Base-by-base conservation (phyloP, 2,888 invertebrate species). In the Drosophila neonasuta region DNA sequence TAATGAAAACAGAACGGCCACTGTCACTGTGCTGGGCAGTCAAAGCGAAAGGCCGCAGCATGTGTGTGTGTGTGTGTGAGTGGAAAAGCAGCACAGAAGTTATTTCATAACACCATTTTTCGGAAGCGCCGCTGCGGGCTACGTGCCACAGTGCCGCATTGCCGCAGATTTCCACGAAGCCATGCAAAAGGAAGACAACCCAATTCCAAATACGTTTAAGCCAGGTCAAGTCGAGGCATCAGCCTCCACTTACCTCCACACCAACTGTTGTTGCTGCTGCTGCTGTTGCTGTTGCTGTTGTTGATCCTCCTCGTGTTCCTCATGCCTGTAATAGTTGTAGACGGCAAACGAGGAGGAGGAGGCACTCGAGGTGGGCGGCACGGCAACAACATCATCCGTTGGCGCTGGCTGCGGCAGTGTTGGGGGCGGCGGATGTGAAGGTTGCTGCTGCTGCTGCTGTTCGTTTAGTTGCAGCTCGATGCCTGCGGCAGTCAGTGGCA, bases 301-400 rank as follows among this genome's bases (percentile, higher is more conserved):
- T 1, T 39, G 13, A 9, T 24, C 15, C 34, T 17, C 39, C 13
- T 44, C 45, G 5, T 46, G 54, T 17, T 32, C 68, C 17, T 32
- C 68, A 94, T 91, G 90, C 94, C 80, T 95, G 90, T 95, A 95
- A 90, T 95, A 96, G 91, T 96, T 95, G 90, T 96, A 96, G 77
- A 96, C 88, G 62, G 74, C 70, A 59, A 34, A 88, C 44, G 62
- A 58, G 29, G 62, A 17, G 24, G 64, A 54, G 57, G 51, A 30
- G n/a, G 41, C 6, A 48, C 50, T 82, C 86, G 50, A n/a, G 32
- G n/a, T 8, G 9, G 59, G 39, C 39, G 59, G 39, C 39, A 39
- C 13, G 13, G 13, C 3, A 29, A 10, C n/a, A 17, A 34, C 1
- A 55, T 42, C 5, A 7, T 60, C 20, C 34, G 41, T 3, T 17